These are phyloP conservation scores for Holocentrus rufus DNA, from an alignment of 2,797 vertebrate genomes.

Conservation along the genomic window DNA sequence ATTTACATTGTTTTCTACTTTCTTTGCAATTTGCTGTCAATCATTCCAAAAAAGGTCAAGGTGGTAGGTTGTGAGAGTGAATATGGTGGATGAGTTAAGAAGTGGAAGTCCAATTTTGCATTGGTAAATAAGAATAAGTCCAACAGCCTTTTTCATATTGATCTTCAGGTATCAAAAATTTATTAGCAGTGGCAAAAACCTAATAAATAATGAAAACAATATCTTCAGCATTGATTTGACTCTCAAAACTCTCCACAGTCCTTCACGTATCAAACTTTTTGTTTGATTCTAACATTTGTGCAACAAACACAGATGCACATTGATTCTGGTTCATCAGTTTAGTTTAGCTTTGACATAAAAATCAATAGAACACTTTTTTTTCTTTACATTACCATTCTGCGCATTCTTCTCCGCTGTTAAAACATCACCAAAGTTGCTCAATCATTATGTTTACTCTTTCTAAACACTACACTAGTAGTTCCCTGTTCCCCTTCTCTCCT, in stretches of 20 bases:
- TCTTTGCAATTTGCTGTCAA: background rate
- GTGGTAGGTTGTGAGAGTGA: background rate
- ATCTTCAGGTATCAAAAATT: conserved; percentile 2
- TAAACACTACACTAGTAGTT: conserved; percentile 32
- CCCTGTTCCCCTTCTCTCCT: background rate
- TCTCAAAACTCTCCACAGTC: conserved; percentile 11
- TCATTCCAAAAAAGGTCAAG: background rate
- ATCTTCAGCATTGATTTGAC: conserved; percentile 10
- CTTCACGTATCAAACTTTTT: conserved; percentile 19
- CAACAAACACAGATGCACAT: conserved; percentile 3
- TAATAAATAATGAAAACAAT: conserved; percentile 40
- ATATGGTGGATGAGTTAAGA: background rate
- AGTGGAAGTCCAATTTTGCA: background rate
- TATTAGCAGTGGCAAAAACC: conserved; percentile 8
- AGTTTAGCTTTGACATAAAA: conserved; percentile 8
- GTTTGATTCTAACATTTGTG: background rate
- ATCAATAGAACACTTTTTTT: background rate
- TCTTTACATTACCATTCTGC: background rate
- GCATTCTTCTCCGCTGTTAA: conserved; percentile 1
- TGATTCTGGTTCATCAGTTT: background rate
- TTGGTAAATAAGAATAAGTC: background rate
- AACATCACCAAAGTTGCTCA: background rate
- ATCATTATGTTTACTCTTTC: conserved; percentile 15
- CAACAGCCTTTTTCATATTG: background rate
- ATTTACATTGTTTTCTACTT: background rate